phyloP scores from a whole-genome alignment of 92 coral and sea anemone genomes.

The Epizoanthus stellaris region DNA sequence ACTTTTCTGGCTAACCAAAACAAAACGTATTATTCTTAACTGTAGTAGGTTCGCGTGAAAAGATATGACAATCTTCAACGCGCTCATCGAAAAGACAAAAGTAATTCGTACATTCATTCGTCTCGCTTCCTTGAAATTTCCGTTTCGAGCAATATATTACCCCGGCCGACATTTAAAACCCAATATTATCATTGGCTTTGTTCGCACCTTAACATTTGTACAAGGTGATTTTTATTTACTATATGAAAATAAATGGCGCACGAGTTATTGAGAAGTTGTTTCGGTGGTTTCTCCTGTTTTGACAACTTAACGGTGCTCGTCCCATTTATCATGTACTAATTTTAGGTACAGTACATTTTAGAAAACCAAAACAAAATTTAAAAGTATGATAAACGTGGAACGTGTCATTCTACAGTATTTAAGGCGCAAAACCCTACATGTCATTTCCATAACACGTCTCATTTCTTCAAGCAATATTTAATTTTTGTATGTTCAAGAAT shows the following conservation, averaged over 20 bases:
- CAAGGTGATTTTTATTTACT: slow-evolving; percentile 15
- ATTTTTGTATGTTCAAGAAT: slow-evolving; percentile 41
- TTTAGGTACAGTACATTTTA: slow-evolving; percentile 28
- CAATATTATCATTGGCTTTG: slow-evolving; percentile 39
- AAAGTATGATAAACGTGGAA: slow-evolving; percentile 13
- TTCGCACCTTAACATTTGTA: slow-evolving; percentile 35
- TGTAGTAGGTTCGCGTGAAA: slow-evolving; percentile 8
- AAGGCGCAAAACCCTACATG: not conserved
- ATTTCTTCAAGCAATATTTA: slow-evolving; percentile 21
- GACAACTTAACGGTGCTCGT: slow-evolving; percentile 7
- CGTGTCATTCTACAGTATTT: slow-evolving; percentile 35
- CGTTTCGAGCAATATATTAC: slow-evolving; percentile 27
- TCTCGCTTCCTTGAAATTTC: slow-evolving; percentile 28
- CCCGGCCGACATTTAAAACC: slow-evolving; percentile 27
- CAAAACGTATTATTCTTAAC: slow-evolving; percentile 9
- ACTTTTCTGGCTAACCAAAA: not conserved
- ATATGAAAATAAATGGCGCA: slow-evolving; percentile 14
- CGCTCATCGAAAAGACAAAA: slow-evolving; percentile 15
- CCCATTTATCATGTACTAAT: slow-evolving; percentile 10
- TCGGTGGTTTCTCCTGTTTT: not conserved
- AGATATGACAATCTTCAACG: not conserved
- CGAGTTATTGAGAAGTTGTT: not conserved
- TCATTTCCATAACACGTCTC: slow-evolving; percentile 32
- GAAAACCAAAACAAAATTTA: slow-evolving; percentile 40
- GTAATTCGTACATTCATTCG: slow-evolving; percentile 10